phyloP scores from a whole-genome alignment of 2,113 vertebrate genomes.

The Nyctereutes procyonoides region DNA sequence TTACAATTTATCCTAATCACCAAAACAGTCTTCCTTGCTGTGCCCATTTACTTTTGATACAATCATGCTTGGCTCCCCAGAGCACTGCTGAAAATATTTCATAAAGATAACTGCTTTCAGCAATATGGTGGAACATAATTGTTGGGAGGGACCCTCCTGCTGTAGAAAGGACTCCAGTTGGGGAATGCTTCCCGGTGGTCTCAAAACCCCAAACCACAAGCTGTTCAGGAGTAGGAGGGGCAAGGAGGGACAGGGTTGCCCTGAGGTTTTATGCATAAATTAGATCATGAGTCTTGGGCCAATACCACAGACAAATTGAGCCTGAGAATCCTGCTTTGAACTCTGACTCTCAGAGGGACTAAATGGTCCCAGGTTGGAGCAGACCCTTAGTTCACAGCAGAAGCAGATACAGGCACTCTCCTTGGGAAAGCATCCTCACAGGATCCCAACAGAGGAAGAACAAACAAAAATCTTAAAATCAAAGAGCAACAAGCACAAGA shows the following conservation, averaged over 20 bases:
- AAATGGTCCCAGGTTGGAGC: neutral
- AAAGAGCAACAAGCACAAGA: neutral
- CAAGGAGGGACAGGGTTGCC: neutral
- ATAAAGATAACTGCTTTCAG: slow-evolving; percentile 30
- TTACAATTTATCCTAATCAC: slow-evolving; percentile 33
- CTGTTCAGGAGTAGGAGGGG: neutral
- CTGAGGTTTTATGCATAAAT: neutral
- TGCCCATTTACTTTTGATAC: slow-evolving; percentile 32
- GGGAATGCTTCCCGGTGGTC: neutral
- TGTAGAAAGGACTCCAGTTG: neutral
- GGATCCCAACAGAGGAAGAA: neutral
- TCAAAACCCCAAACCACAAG: neutral
- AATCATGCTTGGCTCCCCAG: neutral
- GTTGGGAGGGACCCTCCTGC: neutral
- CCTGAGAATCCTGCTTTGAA: neutral
- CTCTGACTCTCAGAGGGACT: neutral
- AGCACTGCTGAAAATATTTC: slow-evolving; percentile 31
- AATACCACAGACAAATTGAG: neutral
- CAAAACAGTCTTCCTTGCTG: neutral
- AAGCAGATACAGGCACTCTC: neutral
- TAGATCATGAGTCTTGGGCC: neutral
- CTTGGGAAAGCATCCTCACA: neutral
- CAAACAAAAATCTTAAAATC: neutral
- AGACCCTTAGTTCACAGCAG: neutral
- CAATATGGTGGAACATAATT: neutral